Conservation (phyloP, 2,888 invertebrate genomes). For the Metopia argyrocephala region DNA sequence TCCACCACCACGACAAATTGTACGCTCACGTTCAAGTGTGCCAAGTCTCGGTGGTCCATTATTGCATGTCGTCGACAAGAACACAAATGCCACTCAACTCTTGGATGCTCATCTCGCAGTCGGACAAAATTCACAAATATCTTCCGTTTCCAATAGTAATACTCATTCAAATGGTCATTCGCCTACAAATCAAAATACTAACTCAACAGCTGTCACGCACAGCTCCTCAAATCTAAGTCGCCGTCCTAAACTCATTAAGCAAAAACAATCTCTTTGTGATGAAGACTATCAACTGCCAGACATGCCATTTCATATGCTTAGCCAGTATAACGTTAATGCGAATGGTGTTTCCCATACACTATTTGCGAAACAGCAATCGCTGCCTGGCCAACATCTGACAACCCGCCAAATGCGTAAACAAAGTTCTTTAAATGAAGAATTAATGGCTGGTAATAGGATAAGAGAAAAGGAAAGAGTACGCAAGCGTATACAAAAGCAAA, state of each 20-base stretch:
- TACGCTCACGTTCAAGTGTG: conserved; percentile 87
- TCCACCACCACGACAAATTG: conserved; percentile 84
- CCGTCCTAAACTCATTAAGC: conserved; percentile 88
- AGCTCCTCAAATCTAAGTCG: conserved; percentile 72
- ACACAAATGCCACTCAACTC: conserved; percentile 41
- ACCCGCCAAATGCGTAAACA: conserved; percentile 81
- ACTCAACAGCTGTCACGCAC: conserved; percentile 13
- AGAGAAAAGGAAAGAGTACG: conserved; percentile 89
- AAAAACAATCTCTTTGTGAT: conserved; percentile 90
- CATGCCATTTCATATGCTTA: conserved; percentile 72
- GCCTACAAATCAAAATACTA: conserved; percentile 64
- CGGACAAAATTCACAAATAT: conserved; percentile 42
- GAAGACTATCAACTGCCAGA: conserved; percentile 79
- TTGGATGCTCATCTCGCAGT: conserved; percentile 49
- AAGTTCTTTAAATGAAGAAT: conserved; percentile 92
- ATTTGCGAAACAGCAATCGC: conserved; percentile 58
- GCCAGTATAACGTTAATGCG: conserved; percentile 72
- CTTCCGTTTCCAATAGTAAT: conserved; percentile 34
- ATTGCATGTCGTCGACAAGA: conserved; percentile 62
- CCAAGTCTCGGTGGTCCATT: conserved; percentile 82
- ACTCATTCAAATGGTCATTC: conserved; percentile 66
- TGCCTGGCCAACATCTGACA: conserved; percentile 36
- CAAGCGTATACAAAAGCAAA: conserved; percentile 92
- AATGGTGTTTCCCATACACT: conserved; percentile 72
- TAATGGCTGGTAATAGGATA: conserved; percentile 91